A percentile compares a stretch with the other conserved stretches of the same genome.
Conservation (phyloP, 2,888 invertebrate species). For the Apantesis nais region DNA sequence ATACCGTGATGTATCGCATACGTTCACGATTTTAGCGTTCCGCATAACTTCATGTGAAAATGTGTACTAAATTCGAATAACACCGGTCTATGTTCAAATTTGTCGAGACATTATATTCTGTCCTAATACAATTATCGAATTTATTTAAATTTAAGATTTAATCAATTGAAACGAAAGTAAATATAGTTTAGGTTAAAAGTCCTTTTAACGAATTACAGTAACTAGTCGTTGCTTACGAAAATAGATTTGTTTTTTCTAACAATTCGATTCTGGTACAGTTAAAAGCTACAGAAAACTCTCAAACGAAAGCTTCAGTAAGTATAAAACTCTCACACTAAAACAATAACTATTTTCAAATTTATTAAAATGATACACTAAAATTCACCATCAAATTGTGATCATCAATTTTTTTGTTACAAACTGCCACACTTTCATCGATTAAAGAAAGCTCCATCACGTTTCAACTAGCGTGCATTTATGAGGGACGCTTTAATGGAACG, state of each 20-base stretch:
- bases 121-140: too few species aligned
- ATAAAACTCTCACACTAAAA: neutral
- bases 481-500: conserved; percentile 4
- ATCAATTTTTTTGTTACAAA: conserved; percentile 10
- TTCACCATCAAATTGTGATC: conserved; percentile 10
- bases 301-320: neutral
- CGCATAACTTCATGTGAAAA: conserved; percentile 83
- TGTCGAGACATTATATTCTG: conserved; percentile 32
- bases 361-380: conserved; percentile 7
- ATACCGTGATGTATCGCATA: conserved; percentile 63
- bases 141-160: neutral
- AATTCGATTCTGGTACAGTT: neutral
- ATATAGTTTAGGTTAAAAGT: neutral
- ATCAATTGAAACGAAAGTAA: neutral
- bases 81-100: conserved; percentile 30
- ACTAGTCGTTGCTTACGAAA: too few species aligned
- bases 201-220: too few species aligned
- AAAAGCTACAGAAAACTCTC: neutral
- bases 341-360: neutral
- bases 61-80: conserved; percentile 48
- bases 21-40: conserved; percentile 69
- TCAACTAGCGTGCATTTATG: neutral
- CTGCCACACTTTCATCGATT: conserved; percentile 9
- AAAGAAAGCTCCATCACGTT: conserved; percentile 5
- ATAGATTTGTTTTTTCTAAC: neutral